phyloP scores from a whole-genome alignment of 2,113 vertebrate genomes.

The Balaeniceps rex region DNA sequence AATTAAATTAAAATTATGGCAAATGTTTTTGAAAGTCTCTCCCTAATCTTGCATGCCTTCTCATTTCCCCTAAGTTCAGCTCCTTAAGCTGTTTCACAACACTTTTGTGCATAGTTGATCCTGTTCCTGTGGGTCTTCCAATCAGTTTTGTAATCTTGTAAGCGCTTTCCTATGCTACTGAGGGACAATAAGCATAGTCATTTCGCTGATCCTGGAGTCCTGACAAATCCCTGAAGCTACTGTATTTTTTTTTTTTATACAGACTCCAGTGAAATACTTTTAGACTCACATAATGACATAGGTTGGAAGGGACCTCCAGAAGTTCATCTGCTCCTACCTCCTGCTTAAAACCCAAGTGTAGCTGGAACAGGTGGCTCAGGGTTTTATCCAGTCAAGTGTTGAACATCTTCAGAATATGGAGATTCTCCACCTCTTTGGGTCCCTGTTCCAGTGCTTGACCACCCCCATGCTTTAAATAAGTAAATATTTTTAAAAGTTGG shows the following conservation, averaged over 20 bases:
- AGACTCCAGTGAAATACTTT: neutral
- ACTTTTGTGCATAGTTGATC: neutral
- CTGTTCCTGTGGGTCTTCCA: conserved; percentile 20
- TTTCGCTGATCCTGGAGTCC: neutral
- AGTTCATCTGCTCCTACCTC: neutral
- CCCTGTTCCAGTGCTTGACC: neutral
- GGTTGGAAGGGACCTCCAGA: neutral
- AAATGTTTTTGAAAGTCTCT: neutral
- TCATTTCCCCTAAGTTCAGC: neutral
- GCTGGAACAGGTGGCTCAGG: neutral
- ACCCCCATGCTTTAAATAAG: neutral
- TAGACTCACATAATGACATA: neutral
- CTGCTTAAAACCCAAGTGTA: neutral
- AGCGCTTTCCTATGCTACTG: neutral
- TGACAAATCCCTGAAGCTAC: neutral
- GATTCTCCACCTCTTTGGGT: neutral
- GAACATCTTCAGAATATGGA: neutral
- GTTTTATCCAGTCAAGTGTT: neutral
- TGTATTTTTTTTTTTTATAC: neutral
- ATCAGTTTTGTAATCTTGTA: neutral
- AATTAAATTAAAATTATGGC: neutral
- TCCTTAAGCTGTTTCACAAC: neutral
- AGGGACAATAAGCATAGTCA: neutral
- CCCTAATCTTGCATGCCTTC: neutral
- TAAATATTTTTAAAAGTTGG: neutral